Evolutionary conservation across 2,888 invertebrate species (phyloP).

Genomic region (Drosophila conformis): DNA sequence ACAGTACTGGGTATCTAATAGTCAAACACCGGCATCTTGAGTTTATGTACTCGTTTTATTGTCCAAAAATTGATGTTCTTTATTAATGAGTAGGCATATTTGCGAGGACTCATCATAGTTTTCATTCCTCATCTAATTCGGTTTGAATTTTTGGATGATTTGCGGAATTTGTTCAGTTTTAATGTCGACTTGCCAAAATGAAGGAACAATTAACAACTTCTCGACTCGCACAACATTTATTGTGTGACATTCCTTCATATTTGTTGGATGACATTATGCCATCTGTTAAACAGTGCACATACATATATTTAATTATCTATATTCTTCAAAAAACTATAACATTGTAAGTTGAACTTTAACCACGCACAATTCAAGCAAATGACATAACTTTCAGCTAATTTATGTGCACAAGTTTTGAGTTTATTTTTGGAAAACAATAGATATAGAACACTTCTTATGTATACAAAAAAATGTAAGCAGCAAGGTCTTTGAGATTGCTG

Average conservation of each 20-base stretch:
- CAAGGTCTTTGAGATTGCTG: constrained; percentile 22
- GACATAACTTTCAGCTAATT: constrained; percentile 33
- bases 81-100: constrained; percentile 4
- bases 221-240: background rate
- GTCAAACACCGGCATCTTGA: background rate
- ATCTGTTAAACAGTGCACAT: constrained; percentile 22
- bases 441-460: constrained; percentile 15
- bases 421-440: constrained; percentile 11
- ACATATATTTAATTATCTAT: constrained; percentile 8
- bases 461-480: background rate
- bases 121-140: constrained; percentile 13
- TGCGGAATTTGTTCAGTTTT: constrained; percentile 27
- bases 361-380: constrained; percentile 31
- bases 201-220: constrained; percentile 11
- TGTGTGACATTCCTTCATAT: constrained; percentile 34
- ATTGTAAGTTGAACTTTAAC: constrained; percentile 25
- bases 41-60: background rate
- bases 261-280: constrained; percentile 22
- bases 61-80: background rate
- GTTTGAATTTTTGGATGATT: constrained; percentile 6
- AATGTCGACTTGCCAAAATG: constrained; percentile 8
- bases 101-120: constrained; percentile 7
- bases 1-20: background rate
- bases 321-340: constrained; percentile 1
- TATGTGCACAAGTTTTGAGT: constrained; percentile 9